A percentile compares a stretch with the other conserved stretches of the same genome.
Evolutionary conservation across 92 coral and sea anemone genomes (phyloP).

Genomic region (Phenganax subtilis): DNA sequence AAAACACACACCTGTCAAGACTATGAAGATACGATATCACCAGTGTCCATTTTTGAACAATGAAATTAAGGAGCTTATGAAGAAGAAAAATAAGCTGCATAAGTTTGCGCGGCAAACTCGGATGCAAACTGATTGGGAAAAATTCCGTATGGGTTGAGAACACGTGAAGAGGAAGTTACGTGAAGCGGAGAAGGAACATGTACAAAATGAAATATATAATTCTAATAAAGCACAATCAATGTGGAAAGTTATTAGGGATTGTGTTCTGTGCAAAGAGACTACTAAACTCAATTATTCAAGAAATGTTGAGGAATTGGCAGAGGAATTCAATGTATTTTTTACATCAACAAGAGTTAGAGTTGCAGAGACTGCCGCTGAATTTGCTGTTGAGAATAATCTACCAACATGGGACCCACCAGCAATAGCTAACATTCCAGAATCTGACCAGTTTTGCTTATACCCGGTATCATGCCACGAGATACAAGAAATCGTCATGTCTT

Average conservation of each 20-base stretch:
- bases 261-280: constrained; percentile 34
- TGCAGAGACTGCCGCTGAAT: constrained; percentile 14
- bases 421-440: background rate
- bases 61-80: constrained; percentile 27
- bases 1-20: constrained; percentile 36
- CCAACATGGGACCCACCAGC: background rate
- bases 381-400: background rate
- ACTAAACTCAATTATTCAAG: constrained; percentile 35
- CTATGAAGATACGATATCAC: constrained; percentile 34
- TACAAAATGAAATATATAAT: constrained; percentile 12
- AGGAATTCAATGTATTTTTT: constrained; percentile 35
- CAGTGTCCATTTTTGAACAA: constrained; percentile 51
- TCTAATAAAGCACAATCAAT: constrained; percentile 11
- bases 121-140: constrained; percentile 1
- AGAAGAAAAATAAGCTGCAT: constrained; percentile 19
- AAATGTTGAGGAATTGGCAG: constrained; percentile 34
- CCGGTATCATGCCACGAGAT: constrained; percentile 44
- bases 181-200: constrained; percentile 39
- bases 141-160: background rate
- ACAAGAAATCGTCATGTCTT: constrained; percentile 37
- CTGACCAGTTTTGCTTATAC: constrained; percentile 31
- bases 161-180: constrained; percentile 20
- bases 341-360: constrained; percentile 23
- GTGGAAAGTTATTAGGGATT: constrained; percentile 38
- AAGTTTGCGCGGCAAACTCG: constrained; percentile 23